Base-by-base conservation (phyloP, 2,797 vertebrate species). In the Vespertilio murinus region DNA sequence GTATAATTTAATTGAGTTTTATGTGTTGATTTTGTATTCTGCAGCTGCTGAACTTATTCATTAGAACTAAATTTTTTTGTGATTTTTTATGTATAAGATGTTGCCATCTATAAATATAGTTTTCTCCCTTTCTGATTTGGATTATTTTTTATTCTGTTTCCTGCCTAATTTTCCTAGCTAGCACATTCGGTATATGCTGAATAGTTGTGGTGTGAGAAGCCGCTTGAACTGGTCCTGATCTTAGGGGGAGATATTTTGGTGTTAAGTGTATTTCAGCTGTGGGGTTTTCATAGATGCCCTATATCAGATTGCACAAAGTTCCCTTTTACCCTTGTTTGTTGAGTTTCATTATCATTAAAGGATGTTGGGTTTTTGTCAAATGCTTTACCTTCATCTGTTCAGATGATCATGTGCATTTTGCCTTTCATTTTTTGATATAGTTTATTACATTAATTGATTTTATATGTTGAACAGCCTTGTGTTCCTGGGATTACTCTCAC, bases 371-470 rank as follows among this genome's bases (percentile, higher is more conserved):
- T 86, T 95, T 92, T 61, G 23, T 92, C 28, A 81, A 4, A 67
- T 28, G 2, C 3, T 49, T 86, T 84, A 78, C 77, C 47, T 89
- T 2, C 20, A 30, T 87, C 64, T 90, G 0, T 40, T 91, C 49
- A 78, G 49, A 65, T 47, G 23, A 56, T 54, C 10, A 18, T 47
- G 33, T 81, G 11, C 3, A 54, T 93, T 79, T 93, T 91, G 4
- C 59, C 67, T 64, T 54, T 91, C n/a, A 23, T 6, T 95, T 14
- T 69, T 8, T 65, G 35, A 25, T 79, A 35, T 33, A 80, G 33
- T 75, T 91, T 91, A 77, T 91, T 65, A 91, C 16, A 67, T 71
- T 59, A 40, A 81, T 61, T 79, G n/a, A 93, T 90, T 87, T 61
- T 18, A 33, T 54, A 38, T 23, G 35, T 67, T 79, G 13, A 92